These are phyloP conservation scores for Stylophora pistillata DNA, from an alignment of 64 coral and sea anemone genomes.

Conservation along the genomic window DNA sequence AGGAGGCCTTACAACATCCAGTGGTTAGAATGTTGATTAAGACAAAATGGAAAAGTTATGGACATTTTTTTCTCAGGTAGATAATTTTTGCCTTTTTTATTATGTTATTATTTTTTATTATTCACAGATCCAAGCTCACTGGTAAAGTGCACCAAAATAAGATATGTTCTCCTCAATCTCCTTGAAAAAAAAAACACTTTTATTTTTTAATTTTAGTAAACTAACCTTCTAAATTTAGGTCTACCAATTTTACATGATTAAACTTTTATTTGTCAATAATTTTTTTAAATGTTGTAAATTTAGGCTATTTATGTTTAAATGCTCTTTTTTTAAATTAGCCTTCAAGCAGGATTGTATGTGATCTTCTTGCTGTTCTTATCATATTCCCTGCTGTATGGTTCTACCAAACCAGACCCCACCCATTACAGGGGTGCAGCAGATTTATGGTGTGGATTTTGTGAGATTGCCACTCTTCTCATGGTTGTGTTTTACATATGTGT, in stretches of 20 bases:
- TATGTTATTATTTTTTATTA: too few relatives aligned
- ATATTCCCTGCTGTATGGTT: slow-evolving; percentile 57
- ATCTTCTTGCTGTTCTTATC: slow-evolving; percentile 67
- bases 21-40: slow-evolving; percentile 85
- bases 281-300: too few relatives aligned
- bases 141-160: too few relatives aligned
- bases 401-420: slow-evolving; percentile 46
- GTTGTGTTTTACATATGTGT: slow-evolving; percentile 60
- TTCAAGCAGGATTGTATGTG: slow-evolving; percentile 47
- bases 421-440: slow-evolving; percentile 53
- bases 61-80: slow-evolving; percentile 66
- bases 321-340: too few relatives aligned
- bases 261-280: too few relatives aligned
- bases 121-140: too few relatives aligned
- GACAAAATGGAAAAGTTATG: slow-evolving; percentile 83
- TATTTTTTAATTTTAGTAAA: too few relatives aligned
- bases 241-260: too few relatives aligned
- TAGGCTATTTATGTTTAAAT: too few relatives aligned
- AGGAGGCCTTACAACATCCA: slow-evolving; percentile 85
- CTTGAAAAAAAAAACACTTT: too few relatives aligned
- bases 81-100: too few relatives aligned
- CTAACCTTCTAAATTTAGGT: too few relatives aligned
- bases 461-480: slow-evolving; percentile 50
- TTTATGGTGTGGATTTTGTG: slow-evolving; percentile 36
- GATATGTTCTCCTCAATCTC: neutral